These are phyloP conservation scores for Sitta carolinensis DNA, from an alignment of 2,797 vertebrate species.

Conservation along the genomic window DNA sequence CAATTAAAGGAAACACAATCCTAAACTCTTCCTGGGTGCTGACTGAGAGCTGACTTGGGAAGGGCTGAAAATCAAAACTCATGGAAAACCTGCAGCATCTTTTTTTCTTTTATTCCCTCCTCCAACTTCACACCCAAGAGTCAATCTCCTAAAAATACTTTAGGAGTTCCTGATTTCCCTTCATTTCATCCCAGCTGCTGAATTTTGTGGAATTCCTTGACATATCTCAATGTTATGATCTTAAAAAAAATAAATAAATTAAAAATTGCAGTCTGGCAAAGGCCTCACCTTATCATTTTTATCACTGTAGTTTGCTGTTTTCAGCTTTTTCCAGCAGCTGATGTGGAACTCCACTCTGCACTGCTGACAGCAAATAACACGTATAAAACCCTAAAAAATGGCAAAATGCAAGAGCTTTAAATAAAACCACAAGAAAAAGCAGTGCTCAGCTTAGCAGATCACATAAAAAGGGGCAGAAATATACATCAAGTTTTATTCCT, in stretches of 20 bases:
- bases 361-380: constrained; percentile 84
- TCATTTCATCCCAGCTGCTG: not conserved
- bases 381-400: constrained; percentile 87
- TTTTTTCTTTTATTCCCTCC: not conserved
- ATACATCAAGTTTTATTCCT: not conserved
- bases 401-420: not conserved
- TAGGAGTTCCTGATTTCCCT: not conserved
- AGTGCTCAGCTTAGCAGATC: rapidly evolving
- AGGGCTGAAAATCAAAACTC: not conserved
- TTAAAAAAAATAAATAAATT: no score
- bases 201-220: not conserved
- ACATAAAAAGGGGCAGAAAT: not conserved
- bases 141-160: not conserved
- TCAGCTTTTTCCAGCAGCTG: constrained; percentile 92
- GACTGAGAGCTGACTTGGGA: not conserved
- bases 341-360: constrained; percentile 91
- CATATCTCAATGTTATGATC: not conserved
- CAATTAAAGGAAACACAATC: not conserved
- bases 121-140: not conserved
- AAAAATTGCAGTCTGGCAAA: not conserved
- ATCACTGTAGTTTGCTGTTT: constrained; percentile 80
- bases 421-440: not conserved
- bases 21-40: not conserved
- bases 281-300: constrained; percentile 90
- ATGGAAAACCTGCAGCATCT: not conserved